Percentiles rank a stretch among this genome's conserved stretches.
These are phyloP conservation scores for Fragum fragum DNA, from an alignment of 2,888 invertebrate species.

Conservation along the genomic window DNA sequence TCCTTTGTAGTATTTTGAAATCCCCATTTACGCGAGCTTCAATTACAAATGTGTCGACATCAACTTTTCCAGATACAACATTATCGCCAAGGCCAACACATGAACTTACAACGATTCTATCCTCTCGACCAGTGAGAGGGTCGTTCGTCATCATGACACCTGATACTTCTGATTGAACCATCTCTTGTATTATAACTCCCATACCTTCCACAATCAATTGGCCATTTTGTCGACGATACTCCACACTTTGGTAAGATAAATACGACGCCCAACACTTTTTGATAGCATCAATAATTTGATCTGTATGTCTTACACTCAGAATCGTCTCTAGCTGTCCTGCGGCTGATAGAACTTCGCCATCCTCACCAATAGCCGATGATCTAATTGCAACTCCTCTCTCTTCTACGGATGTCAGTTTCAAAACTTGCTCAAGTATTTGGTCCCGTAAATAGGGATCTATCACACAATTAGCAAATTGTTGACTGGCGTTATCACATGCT, in stretches of 20 bases:
- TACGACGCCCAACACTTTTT: slow-evolving; percentile 94
- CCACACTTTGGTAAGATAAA: slow-evolving; percentile 92
- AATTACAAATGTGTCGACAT: slow-evolving; percentile 21
- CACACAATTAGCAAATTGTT: neutral
- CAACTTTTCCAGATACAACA: slow-evolving; percentile 27
- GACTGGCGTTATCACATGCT: neutral
- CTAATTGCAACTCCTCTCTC: slow-evolving; percentile 19
- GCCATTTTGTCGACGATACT: slow-evolving; percentile 91
- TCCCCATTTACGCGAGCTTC: neutral
- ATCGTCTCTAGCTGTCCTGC: slow-evolving; percentile 95
- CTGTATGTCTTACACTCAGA: slow-evolving; percentile 89
- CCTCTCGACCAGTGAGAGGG: slow-evolving; percentile 23
- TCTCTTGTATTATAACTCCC: slow-evolving; percentile 38
- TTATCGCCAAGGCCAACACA: slow-evolving; percentile 32
- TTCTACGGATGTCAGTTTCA: neutral
- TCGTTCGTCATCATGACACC: slow-evolving; percentile 37
- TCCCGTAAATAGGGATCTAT: neutral
- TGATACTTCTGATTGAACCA: slow-evolving; percentile 36
- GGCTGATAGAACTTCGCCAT: slow-evolving; percentile 92
- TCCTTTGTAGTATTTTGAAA: neutral
- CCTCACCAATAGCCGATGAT: slow-evolving; percentile 89
- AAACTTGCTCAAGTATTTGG: neutral
- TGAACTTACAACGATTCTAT: slow-evolving; percentile 29
- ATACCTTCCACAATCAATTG: slow-evolving; percentile 18
- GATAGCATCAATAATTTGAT: slow-evolving; percentile 88